These are phyloP conservation scores for Scaptomyza polygonia DNA, from an alignment of 2,888 invertebrate species.

Conservation along the genomic window DNA sequence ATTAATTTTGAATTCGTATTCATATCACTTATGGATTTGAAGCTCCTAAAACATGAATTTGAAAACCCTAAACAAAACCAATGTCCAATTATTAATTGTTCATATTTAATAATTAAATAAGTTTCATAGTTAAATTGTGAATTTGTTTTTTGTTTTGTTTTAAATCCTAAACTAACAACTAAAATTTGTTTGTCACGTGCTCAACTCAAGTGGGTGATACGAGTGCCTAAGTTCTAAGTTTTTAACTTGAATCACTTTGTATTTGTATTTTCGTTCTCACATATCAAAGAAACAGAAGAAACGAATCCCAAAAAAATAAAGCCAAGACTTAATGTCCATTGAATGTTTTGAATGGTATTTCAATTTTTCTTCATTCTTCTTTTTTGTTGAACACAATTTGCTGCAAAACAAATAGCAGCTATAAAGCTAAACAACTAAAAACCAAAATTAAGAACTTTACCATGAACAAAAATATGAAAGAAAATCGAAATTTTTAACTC, in stretches of 20 bases:
- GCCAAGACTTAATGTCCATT: conserved; percentile 23
- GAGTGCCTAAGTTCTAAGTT: conserved; percentile 76
- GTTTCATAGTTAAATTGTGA: conserved; percentile 9
- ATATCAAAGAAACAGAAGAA: conserved; percentile 28
- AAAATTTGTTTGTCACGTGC: conserved; percentile 74
- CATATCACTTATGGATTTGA: conserved; percentile 74
- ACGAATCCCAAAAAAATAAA: conserved; percentile 10
- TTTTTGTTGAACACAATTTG: conserved; percentile 67
- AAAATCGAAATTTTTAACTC: conserved; percentile 41
- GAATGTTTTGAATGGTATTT: conserved; percentile 61
- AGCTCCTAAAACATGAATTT: conserved; percentile 77
- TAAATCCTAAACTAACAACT: conserved; percentile 65
- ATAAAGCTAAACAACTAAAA: conserved; percentile 50
- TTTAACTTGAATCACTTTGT: conserved; percentile 77
- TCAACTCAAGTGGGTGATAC: conserved; percentile 67
- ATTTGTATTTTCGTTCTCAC: conserved; percentile 55
- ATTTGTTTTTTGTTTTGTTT: conserved; percentile 25
- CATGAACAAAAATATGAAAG: conserved; percentile 4
- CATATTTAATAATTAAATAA: conserved; percentile 26
- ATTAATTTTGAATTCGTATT: conserved; percentile 78
- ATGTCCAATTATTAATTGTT: conserved; percentile 16
- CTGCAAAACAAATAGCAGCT: conserved; percentile 64
- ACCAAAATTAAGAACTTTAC: conserved; percentile 22
- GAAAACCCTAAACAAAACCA: conserved; percentile 73
- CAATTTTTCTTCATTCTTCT: background rate